phyloP scores from a whole-genome alignment of 2,797 vertebrate species.

The Silurus lanzhouensis region DNA sequence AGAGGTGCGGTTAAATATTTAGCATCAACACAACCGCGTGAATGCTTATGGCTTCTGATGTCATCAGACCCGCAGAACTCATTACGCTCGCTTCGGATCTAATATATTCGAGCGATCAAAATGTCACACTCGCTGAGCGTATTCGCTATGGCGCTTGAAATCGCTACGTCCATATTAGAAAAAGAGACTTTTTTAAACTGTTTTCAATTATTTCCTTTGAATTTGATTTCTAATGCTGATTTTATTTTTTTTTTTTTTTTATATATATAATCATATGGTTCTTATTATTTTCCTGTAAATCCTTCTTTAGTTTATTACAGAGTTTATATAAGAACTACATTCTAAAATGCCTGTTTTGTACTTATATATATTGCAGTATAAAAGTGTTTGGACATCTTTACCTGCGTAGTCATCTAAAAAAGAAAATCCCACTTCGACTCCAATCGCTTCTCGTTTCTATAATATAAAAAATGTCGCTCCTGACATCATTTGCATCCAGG shows the following conservation, averaged over 20 bases:
- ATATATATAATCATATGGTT: too few relatives aligned
- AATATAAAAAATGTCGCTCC: background rate
- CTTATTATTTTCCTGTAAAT: too few relatives aligned
- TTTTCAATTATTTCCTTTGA: background rate
- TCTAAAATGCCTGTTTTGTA: background rate
- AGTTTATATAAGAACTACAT: background rate
- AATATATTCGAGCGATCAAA: background rate
- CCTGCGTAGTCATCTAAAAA: background rate
- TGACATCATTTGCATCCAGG: background rate
- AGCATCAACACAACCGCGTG: conserved; percentile 29
- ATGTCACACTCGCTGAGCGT: too few relatives aligned
- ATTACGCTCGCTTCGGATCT: conserved; percentile 13
- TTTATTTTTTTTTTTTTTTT: too few relatives aligned
- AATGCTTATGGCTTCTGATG: conserved; percentile 11
- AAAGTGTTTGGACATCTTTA: background rate
- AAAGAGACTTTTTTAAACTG: too few relatives aligned
- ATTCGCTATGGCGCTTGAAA: too few relatives aligned
- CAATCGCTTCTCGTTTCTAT: background rate
- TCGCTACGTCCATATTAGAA: too few relatives aligned
- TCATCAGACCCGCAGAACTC: conserved; percentile 9
- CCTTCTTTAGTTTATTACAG: too few relatives aligned
- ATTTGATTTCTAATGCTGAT: background rate
- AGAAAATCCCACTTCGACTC: background rate
- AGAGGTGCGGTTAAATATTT: conserved; percentile 28
- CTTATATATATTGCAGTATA: background rate